Evolutionary conservation across 2,113 vertebrate species (phyloP).

Genomic region (Gasterosteus aculeatus): DNA sequence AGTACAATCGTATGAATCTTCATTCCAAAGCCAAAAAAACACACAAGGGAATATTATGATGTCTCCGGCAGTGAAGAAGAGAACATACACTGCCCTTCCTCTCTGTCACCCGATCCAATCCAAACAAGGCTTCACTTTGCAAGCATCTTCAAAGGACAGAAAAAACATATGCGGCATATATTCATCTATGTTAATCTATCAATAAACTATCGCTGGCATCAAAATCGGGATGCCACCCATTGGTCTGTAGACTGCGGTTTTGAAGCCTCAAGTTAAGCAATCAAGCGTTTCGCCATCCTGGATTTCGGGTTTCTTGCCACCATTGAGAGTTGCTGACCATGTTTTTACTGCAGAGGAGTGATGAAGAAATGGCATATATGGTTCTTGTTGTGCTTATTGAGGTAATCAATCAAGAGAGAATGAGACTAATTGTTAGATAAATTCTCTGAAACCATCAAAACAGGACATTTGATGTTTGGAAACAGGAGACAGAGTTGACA

Average conservation of each 20-base stretch:
- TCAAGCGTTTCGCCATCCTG: neutral
- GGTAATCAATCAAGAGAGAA: no score
- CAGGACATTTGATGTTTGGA: no score
- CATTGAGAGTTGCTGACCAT: neutral
- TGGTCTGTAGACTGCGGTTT: no score
- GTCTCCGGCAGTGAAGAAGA: conserved; percentile 38
- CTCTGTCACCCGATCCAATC: conserved; percentile 24
- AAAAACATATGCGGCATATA: neutral
- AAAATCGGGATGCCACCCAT: neutral
- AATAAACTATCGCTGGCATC: neutral
- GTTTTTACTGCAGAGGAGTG: neutral
- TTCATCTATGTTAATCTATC: neutral
- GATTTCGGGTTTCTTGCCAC: neutral
- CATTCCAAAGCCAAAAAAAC: conserved; percentile 45
- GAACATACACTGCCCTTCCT: conserved; percentile 31
- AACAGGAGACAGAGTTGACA: no score
- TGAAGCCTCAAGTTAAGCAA: no score
- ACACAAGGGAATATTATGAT: conserved; percentile 37
- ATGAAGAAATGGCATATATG: neutral
- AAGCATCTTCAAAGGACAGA: conserved; percentile 10
- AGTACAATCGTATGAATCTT: conserved; percentile 41
- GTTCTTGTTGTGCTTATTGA: neutral
- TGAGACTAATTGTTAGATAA: no score
- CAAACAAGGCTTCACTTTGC: conserved; percentile 33
- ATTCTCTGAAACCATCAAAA: no score